These are phyloP conservation scores for Sthenelais limicola DNA, from an alignment of 2,888 invertebrate genomes.

Conservation along the genomic window DNA sequence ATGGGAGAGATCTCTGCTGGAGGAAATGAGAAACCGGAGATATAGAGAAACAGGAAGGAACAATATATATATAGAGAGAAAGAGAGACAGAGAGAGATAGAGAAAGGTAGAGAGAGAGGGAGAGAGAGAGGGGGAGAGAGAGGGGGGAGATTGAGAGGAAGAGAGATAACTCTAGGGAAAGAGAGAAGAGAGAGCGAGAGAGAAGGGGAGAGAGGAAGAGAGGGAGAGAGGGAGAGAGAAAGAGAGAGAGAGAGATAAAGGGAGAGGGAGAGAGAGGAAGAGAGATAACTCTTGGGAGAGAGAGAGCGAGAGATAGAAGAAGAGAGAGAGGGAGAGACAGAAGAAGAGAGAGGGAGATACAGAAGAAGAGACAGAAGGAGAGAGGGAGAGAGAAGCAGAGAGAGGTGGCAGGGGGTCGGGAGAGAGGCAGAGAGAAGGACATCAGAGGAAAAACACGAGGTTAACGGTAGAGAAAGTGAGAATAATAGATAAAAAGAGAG, in stretches of 20 bases:
- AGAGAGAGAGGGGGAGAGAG: neutral
- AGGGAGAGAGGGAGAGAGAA: neutral
- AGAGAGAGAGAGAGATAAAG: slow-evolving; percentile 7
- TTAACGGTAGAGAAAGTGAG: too few relatives aligned
- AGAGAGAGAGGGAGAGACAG: slow-evolving; percentile 8
- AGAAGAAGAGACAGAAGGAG: neutral
- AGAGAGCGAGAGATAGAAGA: neutral
- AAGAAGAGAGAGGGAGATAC: slow-evolving; percentile 8
- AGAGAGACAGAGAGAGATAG: too few relatives aligned
- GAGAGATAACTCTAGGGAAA: neutral
- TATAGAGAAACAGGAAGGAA: too few relatives aligned
- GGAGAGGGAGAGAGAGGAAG: slow-evolving; percentile 2
- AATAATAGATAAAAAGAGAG: too few relatives aligned
- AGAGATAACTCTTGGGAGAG: neutral
- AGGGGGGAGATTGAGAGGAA: neutral
- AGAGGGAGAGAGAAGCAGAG: slow-evolving; percentile 21
- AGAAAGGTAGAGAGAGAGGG: neutral
- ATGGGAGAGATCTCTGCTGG: too few relatives aligned
- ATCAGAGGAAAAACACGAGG: too few relatives aligned
- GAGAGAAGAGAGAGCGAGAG: neutral
- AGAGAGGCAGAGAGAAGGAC: neutral
- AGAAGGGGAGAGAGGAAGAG: neutral
- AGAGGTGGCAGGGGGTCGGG: neutral
- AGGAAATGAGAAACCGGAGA: too few relatives aligned
- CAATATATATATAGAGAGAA: too few relatives aligned